Evolutionary conservation across 1,140 invertebrate genomes (phyloP).

Genomic region (Lysiphlebus fabarum): DNA sequence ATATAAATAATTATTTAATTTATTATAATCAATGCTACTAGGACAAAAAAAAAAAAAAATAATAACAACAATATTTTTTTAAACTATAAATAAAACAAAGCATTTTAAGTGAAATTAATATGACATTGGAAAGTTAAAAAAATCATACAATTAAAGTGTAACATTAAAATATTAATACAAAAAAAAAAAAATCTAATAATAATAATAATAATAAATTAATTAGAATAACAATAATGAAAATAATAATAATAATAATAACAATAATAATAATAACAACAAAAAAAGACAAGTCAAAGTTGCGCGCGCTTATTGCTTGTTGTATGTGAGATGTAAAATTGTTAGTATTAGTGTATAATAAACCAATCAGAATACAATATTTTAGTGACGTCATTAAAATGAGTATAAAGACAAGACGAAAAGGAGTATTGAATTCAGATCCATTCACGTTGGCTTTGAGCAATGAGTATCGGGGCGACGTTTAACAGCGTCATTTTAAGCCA

Average conservation of each 20-base stretch:
- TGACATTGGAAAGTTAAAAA: too few species aligned
- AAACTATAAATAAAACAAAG: background rate
- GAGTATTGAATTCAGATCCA: slow-evolving; percentile 10
- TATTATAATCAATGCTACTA: too few species aligned
- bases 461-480: slow-evolving; percentile 16
- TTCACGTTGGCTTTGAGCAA: slow-evolving; percentile 18
- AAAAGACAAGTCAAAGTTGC: background rate
- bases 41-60: too few species aligned
- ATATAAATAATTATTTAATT: too few species aligned
- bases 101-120: too few species aligned
- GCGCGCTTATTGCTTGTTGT: slow-evolving; percentile 1
- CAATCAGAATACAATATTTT: slow-evolving; percentile 3
- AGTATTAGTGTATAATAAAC: background rate
- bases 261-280: too few species aligned
- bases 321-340: background rate
- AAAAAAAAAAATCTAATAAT: too few species aligned
- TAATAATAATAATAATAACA: too few species aligned
- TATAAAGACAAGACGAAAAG: slow-evolving; percentile 13
- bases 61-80: background rate
- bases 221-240: too few species aligned
- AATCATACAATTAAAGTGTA: background rate
- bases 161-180: too few species aligned
- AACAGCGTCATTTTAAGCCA: slow-evolving; percentile 12
- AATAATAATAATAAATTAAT: background rate
- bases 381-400: slow-evolving; percentile 18